Evolutionary conservation across 1,140 invertebrate genomes (phyloP).

Genomic region (Vollenhovia emeryi): DNA sequence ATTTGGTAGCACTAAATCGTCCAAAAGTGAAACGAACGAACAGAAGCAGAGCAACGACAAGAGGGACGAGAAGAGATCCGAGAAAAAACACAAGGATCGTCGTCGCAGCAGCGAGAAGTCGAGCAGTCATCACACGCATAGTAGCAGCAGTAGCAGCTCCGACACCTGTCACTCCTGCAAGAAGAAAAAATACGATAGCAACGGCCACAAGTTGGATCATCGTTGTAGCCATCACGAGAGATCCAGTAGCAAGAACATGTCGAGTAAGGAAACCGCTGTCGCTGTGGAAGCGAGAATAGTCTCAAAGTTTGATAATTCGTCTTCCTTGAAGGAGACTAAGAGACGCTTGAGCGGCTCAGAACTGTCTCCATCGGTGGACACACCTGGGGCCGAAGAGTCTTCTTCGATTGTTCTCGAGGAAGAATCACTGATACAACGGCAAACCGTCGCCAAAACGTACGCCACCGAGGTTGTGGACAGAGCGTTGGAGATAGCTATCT

Average conservation of each 20-base stretch:
- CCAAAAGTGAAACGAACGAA: slow-evolving; percentile 53
- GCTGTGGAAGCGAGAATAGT: slow-evolving; percentile 27
- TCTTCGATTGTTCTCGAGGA: slow-evolving; percentile 45
- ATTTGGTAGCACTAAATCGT: slow-evolving; percentile 49
- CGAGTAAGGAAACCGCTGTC: slow-evolving; percentile 59
- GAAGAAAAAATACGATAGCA: slow-evolving; percentile 77
- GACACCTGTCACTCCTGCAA: slow-evolving; percentile 70
- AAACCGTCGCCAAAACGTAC: slow-evolving; percentile 77
- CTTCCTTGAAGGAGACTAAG: slow-evolving; percentile 64
- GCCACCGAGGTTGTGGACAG: slow-evolving; percentile 83
- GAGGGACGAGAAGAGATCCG: slow-evolving; percentile 65
- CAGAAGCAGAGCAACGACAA: slow-evolving; percentile 65
- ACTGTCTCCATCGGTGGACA: slow-evolving; percentile 27
- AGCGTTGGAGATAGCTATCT: slow-evolving; percentile 83
- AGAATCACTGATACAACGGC: slow-evolving; percentile 59
- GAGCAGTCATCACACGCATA: slow-evolving; percentile 64
- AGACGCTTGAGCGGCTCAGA: slow-evolving; percentile 51
- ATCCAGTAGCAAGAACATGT: slow-evolving; percentile 55
- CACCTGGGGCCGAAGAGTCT: neutral
- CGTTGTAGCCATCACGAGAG: slow-evolving; percentile 67
- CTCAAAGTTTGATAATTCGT: slow-evolving; percentile 45
- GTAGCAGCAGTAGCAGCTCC: slow-evolving; percentile 49
- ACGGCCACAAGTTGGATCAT: slow-evolving; percentile 64
- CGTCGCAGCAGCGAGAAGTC: slow-evolving; percentile 73
- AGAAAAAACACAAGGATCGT: slow-evolving; percentile 70